phyloP scores from a whole-genome alignment of 2,797 vertebrate genomes.

The Paratrypauchen microcephalus region DNA sequence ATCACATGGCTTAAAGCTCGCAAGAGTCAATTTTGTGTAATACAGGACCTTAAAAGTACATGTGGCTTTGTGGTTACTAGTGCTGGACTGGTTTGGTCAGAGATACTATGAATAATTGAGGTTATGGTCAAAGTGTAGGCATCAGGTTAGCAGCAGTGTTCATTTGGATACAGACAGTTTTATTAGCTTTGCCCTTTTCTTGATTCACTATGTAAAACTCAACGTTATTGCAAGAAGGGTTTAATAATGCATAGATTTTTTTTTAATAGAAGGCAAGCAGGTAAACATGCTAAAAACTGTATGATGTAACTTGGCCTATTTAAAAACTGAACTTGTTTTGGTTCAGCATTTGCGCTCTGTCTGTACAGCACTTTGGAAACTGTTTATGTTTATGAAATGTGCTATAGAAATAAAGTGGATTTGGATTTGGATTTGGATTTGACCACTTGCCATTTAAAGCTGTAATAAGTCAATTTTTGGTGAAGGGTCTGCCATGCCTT shows the following conservation, averaged over 20 bases:
- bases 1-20: too few species aligned
- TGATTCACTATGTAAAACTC: not conserved
- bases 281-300: not conserved
- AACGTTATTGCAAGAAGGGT: not conserved
- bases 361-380: too few species aligned
- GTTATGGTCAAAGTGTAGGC: constrained; percentile 46
- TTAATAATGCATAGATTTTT: not conserved
- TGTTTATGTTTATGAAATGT: too few species aligned
- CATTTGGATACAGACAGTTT: not conserved
- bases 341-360: not conserved
- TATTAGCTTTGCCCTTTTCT: not conserved
- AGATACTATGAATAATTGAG: constrained; percentile 87
- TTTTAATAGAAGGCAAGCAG: not conserved
- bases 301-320: constrained; percentile 4
- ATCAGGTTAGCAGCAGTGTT: constrained; percentile 48
- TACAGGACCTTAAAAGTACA: constrained; percentile 6
- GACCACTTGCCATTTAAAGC: too few species aligned
- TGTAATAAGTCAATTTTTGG: too few species aligned
- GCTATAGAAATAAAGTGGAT: too few species aligned
- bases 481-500: too few species aligned
- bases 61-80: constrained; percentile 58
- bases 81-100: constrained; percentile 73
- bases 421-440: too few species aligned
- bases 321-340: not conserved
- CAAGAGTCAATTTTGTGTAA: too few species aligned